Base-by-base conservation (phyloP, 2,113 vertebrate genomes). In the Phasianus colchicus region DNA sequence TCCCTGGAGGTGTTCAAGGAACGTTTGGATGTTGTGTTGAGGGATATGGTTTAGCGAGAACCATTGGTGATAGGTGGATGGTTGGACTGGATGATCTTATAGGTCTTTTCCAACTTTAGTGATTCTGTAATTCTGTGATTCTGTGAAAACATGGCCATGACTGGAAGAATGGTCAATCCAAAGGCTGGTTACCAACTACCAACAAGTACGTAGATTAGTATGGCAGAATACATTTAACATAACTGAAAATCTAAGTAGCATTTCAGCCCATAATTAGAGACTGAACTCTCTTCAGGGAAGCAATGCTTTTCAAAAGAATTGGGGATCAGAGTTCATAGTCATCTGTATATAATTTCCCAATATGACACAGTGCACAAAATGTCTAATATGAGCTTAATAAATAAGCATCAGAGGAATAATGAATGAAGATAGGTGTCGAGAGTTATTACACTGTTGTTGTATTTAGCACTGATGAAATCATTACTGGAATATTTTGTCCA, bases 401-500 rank as follows among this genome's bases (percentile, higher is more conserved):
- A 96, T 95, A 94, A 89, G 77, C 88, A 96, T 94, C 95, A 85
- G 81, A 95, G 94, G 92, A 95, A 93, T 95, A 95, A 96, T 95
- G 95, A 96, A 96, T 96, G 91, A 92, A 95, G 95, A 93, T 92
- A 96, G 91, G 90, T 95, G 96, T 88, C 86, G 10, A 95, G 91
- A 95, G 73, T 96, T 92, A 95, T 96, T 88, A 73, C 90, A 76
- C 34, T 94, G 83, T 91, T 96, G 83, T 94, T 96, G 94, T 94
- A 96, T 95, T 96, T 96, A 96, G 92, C 90, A 79, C 95, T 92
- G 95, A 95, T 96, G 95, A 96, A 96, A 95, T 96, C 95, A 96
- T 87, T 93, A 94, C 81, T 93, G 83, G 77, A 96, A 92, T 95
- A 92, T 90, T 95, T 95, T 94, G 92, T 82, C 73, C 94, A 54